phyloP scores from a whole-genome alignment of 1,140 invertebrate species.

The Zaprionus lachaisei region DNA sequence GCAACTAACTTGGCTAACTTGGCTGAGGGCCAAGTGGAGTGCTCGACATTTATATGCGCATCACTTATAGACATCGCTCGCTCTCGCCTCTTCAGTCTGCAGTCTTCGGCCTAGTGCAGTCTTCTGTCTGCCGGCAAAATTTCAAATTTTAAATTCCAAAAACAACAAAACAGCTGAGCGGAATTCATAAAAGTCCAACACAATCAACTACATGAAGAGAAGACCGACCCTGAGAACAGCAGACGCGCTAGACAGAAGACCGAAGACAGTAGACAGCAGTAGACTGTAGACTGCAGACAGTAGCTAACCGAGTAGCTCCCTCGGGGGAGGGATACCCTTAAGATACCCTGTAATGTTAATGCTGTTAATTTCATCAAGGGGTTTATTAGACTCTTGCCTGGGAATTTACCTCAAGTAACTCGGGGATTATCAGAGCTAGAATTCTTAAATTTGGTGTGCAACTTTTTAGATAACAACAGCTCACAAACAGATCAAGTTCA shows the following conservation, averaged over 20 bases:
- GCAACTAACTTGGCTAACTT: conserved; percentile 33
- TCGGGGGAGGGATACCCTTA: no score
- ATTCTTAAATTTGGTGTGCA: not conserved
- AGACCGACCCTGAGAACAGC: conserved; percentile 28
- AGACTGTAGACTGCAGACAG: not conserved
- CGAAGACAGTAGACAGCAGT: not conserved
- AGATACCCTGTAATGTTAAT: conserved; percentile 34
- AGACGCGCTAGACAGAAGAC: not conserved
- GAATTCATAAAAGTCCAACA: conserved; percentile 72
- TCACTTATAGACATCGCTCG: conserved; percentile 58
- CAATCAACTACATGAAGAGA: conserved; percentile 4
- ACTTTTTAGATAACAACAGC: no score
- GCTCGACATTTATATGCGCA: conserved; percentile 82
- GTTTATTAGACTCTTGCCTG: no score
- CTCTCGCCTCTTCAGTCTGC: conserved; percentile 19
- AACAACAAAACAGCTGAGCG: conserved; percentile 62
- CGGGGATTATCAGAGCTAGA: not conserved
- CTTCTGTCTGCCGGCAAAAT: conserved; percentile 23
- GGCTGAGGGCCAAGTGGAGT: conserved; percentile 62
- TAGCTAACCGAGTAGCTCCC: conserved; percentile 21
- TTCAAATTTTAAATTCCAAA: conserved; percentile 48
- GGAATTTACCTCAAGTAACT: not conserved
- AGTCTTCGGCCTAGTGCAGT: conserved; percentile 7
- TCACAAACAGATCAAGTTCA: not conserved
- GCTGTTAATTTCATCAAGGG: not conserved